Percentiles rank a stretch among this genome's conserved stretches.
phyloP scores from a whole-genome alignment of 2,888 invertebrate genomes.

The Agrochola macilenta region DNA sequence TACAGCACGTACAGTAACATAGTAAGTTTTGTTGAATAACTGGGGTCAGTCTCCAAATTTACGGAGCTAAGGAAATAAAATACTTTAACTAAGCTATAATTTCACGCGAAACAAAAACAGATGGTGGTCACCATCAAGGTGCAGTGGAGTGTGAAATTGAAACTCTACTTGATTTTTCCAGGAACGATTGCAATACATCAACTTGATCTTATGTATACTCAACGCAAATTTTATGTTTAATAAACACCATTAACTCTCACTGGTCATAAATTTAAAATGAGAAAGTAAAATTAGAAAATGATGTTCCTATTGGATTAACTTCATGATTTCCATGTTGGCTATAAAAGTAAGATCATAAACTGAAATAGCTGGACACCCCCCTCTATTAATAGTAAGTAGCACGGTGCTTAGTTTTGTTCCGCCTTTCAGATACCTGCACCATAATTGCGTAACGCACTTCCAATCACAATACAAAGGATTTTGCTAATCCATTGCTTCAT shows the following conservation, averaged over 20 bases:
- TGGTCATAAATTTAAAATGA: constrained; percentile 20
- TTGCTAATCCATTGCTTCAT: background rate
- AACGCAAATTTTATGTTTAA: background rate
- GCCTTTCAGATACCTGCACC: constrained; percentile 13
- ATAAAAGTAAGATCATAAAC: constrained; percentile 41
- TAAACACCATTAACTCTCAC: constrained; percentile 20
- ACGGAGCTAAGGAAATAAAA: background rate
- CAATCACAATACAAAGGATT: background rate
- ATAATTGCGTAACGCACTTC: background rate
- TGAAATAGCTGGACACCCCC: constrained; percentile 23
- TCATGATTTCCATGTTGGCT: constrained; percentile 19
- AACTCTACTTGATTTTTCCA: background rate
- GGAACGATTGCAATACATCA: background rate
- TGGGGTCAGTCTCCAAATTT: background rate
- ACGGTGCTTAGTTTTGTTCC: background rate
- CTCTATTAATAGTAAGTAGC: constrained; percentile 38
- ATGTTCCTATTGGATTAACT: constrained; percentile 21
- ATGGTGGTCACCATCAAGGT: too few relatives aligned
- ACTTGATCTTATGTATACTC: background rate
- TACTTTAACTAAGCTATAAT: background rate
- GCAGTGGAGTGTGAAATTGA: background rate
- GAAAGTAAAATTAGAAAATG: constrained; percentile 46
- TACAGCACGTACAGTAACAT: background rate
- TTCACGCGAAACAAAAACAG: background rate
- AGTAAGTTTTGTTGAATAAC: background rate